phyloP scores from a whole-genome alignment of 2,797 vertebrate species.

The Acanthurus lineatus region DNA sequence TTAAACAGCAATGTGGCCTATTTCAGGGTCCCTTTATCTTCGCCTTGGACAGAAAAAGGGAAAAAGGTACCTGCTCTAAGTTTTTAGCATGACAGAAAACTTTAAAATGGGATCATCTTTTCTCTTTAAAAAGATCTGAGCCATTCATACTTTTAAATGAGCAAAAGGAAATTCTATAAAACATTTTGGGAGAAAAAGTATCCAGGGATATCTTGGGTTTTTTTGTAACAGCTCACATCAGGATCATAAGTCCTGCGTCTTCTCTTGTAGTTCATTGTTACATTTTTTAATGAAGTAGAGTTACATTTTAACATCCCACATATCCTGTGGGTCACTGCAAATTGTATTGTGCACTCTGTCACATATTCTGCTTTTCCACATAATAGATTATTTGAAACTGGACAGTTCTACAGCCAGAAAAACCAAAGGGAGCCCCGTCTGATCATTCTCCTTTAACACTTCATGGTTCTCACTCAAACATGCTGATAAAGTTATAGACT shows the following conservation, averaged over 20 bases:
- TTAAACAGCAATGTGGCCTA: neutral
- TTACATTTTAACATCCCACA: slow-evolving; percentile 16
- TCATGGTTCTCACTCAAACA: slow-evolving; percentile 54
- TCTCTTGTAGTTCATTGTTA: neutral
- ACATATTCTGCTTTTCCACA: neutral
- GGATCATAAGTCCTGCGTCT: neutral
- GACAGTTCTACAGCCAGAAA: slow-evolving; percentile 30
- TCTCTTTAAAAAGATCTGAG: slow-evolving; percentile 10
- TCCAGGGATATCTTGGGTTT: neutral
- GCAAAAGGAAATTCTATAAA: neutral
- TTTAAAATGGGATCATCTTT: neutral
- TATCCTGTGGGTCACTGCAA: neutral
- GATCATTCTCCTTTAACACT: slow-evolving; percentile 45
- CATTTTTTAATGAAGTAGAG: slow-evolving; percentile 2
- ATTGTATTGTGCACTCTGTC: slow-evolving; percentile 1
- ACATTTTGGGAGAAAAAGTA: neutral
- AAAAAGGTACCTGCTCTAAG: neutral
- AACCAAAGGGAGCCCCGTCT: slow-evolving; percentile 27
- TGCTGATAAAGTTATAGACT: slow-evolving; percentile 58
- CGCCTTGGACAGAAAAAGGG: neutral
- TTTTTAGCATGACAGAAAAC: neutral
- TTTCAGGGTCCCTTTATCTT: slow-evolving; percentile 11
- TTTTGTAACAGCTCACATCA: neutral
- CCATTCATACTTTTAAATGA: neutral
- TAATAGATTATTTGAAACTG: slow-evolving; percentile 34